Conservation (phyloP, 2,113 vertebrate genomes). For the Percopsis transmontana region DNA sequence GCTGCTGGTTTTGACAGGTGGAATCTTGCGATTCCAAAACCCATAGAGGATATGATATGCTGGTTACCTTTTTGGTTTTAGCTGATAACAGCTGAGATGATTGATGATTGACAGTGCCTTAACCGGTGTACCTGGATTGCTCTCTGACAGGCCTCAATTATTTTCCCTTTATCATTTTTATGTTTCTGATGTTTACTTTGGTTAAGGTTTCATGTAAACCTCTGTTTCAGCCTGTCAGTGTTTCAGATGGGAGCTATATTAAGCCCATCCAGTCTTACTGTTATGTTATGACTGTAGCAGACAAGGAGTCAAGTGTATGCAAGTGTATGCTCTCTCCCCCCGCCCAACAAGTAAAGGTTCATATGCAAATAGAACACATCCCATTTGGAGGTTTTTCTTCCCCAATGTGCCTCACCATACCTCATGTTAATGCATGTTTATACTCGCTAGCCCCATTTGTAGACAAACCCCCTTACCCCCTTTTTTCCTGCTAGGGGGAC, state of each 20-base stretch:
- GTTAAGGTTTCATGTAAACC: slow-evolving; percentile 11
- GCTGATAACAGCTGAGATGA: slow-evolving; percentile 44
- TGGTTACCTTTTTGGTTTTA: slow-evolving; percentile 50
- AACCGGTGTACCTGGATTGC: slow-evolving; percentile 20
- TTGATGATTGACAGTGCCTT: neutral
- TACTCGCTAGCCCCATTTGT: neutral
- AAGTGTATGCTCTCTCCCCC: too few species aligned
- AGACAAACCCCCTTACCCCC: neutral
- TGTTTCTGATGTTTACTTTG: slow-evolving; percentile 20
- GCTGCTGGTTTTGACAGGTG: too few species aligned
- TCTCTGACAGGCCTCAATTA: neutral
- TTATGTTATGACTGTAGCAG: slow-evolving; percentile 1
- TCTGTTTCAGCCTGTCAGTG: slow-evolving; percentile 19
- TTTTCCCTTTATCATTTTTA: neutral
- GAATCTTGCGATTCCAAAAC: slow-evolving; percentile 41
- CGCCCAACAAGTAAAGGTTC: neutral
- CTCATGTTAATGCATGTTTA: neutral
- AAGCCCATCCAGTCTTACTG: slow-evolving; percentile 1
- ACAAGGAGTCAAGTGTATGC: slow-evolving; percentile 1
- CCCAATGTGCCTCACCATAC: neutral
- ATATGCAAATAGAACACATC: slow-evolving; percentile 2
- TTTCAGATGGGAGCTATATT: slow-evolving; percentile 10
- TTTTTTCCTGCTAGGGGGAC: slow-evolving; percentile 1
- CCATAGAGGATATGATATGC: slow-evolving; percentile 62
- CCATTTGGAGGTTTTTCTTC: neutral